phyloP scores from a whole-genome alignment of 2,113 vertebrate genomes.

The Cyrtonyx montezumae region DNA sequence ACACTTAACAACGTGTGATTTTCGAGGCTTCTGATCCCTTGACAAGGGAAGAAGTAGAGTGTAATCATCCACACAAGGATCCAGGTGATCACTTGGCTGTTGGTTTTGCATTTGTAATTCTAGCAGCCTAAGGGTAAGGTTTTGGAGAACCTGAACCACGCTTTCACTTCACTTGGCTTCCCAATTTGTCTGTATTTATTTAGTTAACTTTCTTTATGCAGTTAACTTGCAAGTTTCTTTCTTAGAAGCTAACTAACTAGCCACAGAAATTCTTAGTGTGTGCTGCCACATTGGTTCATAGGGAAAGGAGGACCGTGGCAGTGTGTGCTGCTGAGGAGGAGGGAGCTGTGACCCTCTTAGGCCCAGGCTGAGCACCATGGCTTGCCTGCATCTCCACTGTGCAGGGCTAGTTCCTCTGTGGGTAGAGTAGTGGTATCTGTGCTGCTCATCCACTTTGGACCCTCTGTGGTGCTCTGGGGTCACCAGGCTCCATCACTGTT shows the following conservation, averaged over 20 bases:
- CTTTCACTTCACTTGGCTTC: background rate
- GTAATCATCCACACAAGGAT: background rate
- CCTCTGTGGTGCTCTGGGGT: background rate
- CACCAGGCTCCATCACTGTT: background rate
- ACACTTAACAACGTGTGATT: background rate
- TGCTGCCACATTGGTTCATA: background rate
- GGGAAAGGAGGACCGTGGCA: background rate
- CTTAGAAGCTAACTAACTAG: background rate
- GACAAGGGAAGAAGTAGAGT: background rate
- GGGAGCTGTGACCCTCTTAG: background rate
- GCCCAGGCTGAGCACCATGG: background rate
- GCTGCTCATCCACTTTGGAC: background rate
- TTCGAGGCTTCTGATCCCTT: background rate
- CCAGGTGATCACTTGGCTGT: accelerated
- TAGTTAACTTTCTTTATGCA: background rate
- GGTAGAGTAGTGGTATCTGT: background rate
- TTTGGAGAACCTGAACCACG: accelerated
- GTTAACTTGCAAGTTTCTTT: background rate
- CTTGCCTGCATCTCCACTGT: too few relatives aligned
- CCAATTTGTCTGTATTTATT: background rate
- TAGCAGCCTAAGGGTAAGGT: background rate
- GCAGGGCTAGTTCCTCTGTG: background rate
- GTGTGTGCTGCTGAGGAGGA: too few relatives aligned
- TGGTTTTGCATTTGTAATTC: accelerated
- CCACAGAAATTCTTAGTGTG: accelerated